Percentiles rank a stretch among this genome's conserved stretches.
These are phyloP conservation scores for Crepidodera aurea DNA, from an alignment of 2,888 invertebrate genomes.

Conservation along the genomic window DNA sequence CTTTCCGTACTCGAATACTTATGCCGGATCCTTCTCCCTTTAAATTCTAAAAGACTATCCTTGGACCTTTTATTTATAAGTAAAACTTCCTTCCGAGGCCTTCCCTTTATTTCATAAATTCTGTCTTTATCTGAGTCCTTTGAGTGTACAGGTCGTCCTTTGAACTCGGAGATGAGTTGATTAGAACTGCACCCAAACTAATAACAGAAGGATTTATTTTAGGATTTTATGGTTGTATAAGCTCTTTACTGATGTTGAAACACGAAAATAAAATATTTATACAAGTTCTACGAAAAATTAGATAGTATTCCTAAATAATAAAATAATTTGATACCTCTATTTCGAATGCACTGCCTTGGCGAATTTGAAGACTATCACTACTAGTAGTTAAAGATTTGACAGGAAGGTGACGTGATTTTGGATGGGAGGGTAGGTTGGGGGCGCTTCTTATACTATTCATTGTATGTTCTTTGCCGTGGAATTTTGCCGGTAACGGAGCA, in stretches of 20 bases:
- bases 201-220: not conserved
- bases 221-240: not conserved
- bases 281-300: no score
- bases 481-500: conserved; percentile 83
- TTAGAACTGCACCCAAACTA: conserved; percentile 50
- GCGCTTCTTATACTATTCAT: conserved; percentile 85
- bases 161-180: conserved; percentile 67
- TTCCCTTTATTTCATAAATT: conserved; percentile 72
- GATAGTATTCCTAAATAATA: no score
- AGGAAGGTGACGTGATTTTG: conserved; percentile 75
- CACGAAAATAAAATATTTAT: no score
- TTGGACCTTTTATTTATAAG: conserved; percentile 53
- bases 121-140: conserved; percentile 67
- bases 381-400: conserved; percentile 74
- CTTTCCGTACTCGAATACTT: conserved; percentile 84
- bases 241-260: no score
- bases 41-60: conserved; percentile 64
- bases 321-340: conserved; percentile 43
- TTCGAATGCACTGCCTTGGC: conserved; percentile 54
- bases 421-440: conserved; percentile 76
- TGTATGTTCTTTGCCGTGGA: conserved; percentile 70
- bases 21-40: conserved; percentile 69
- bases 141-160: conserved; percentile 63
- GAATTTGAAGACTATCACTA: conserved; percentile 62
- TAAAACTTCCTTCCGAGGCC: conserved; percentile 66